These are phyloP conservation scores for Amphipyra tragopoginis DNA, from an alignment of 2,888 invertebrate species.

Conservation along the genomic window DNA sequence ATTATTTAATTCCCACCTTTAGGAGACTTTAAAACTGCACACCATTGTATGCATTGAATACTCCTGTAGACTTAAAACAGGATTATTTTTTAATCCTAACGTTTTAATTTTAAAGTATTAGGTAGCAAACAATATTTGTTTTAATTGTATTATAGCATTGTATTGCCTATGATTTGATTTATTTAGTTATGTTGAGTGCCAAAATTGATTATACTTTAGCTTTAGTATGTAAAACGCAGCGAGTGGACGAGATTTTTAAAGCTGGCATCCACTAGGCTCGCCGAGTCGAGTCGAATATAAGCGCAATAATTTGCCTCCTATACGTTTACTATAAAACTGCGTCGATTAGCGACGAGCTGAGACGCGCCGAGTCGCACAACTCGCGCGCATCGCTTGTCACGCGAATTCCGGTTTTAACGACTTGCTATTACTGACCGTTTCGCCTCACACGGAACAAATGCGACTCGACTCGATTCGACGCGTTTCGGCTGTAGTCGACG, in stretches of 20 bases:
- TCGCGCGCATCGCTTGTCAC: too few species aligned
- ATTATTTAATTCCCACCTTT: slow-evolving; percentile 44
- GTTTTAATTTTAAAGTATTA: slow-evolving; percentile 40
- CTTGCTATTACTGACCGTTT: too few species aligned
- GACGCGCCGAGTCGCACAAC: too few species aligned
- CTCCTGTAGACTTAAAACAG: slow-evolving; percentile 26
- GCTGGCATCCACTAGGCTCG: too few species aligned
- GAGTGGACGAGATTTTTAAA: slow-evolving; percentile 14
- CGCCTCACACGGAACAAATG: too few species aligned
- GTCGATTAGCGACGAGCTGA: too few species aligned
- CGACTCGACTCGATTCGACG: too few species aligned
- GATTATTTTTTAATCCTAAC: slow-evolving; percentile 19
- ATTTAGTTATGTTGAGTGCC: slow-evolving; percentile 50
- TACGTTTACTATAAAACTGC: too few species aligned
- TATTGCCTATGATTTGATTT: slow-evolving; percentile 19
- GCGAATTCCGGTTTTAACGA: too few species aligned
- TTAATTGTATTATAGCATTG: slow-evolving; percentile 5
- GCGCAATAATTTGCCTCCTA: too few species aligned
- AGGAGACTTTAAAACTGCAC: slow-evolving; percentile 26
- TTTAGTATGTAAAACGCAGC: slow-evolving; percentile 31
- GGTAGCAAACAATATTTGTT: not conserved
- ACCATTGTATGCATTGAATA: slow-evolving; percentile 42
- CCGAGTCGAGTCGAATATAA: too few species aligned
- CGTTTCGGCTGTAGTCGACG: too few species aligned
- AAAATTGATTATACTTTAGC: slow-evolving; percentile 40